Base-by-base conservation (phyloP, 2,113 vertebrate genomes). In the Hippopotamus amphibius region DNA sequence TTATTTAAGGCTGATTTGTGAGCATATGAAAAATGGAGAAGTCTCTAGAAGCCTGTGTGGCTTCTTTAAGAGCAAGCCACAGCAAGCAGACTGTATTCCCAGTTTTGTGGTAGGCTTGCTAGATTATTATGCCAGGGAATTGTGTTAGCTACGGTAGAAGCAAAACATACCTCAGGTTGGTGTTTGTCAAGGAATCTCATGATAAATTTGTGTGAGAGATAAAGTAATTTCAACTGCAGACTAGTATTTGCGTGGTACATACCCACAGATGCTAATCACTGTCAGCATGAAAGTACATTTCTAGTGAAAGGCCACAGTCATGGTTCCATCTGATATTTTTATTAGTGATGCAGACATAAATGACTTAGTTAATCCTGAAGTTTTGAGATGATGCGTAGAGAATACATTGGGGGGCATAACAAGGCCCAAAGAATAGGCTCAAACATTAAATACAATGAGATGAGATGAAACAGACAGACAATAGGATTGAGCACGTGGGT, bases 101-200 rank as follows among this genome's bases (percentile, higher is more conserved):
- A 91, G 61, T 66, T 94, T 95, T 59, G 82, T 93, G 88, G 65
- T 81, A 91, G 66, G 0, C 48, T 95, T 97, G 66, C 57, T 92
- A 63, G 77, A 80, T 96, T 93, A 72, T 88, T 90, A 88, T 79
- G 88, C 94, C 65, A 84, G 95, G 84, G 85, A 94, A 81, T 88
- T 97, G 82, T 95, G 83, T 88, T 89, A 93, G 93, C 48, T 79
- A 10, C 90, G 72, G 80, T 72, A 21, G 59, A 95, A 19, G 93
- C 65, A 91, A 81, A 95, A 26, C 61, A 72, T 26, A 80, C 37
- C 28, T 63, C 74, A 10, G 82, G 50, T 86, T n/a, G 37, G n/a
- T 93, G 74, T 95, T 90, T 95, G 77, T 82, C 91, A 83, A 50
- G 77, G 77, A 95, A 63, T 87, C 72, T 89, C 77, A 69, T 53